phyloP scores from a whole-genome alignment of 92 coral and sea anemone species.

The Umimayanthus chanpuru region DNA sequence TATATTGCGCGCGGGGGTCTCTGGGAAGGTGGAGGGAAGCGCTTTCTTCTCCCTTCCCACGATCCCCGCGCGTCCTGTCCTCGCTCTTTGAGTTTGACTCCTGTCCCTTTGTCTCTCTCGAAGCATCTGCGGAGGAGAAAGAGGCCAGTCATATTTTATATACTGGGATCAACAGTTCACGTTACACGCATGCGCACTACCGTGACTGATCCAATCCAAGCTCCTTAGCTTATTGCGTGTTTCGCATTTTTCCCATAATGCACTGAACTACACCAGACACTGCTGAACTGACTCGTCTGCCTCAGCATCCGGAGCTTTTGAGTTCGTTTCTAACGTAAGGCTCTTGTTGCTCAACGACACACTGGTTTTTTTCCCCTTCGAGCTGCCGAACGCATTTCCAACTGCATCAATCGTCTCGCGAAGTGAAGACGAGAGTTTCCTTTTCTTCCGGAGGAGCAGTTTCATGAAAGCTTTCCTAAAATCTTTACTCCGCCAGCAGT shows the following conservation, averaged over 20 bases:
- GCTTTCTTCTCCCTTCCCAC: too few species aligned
- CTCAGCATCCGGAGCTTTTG: conserved; percentile 3
- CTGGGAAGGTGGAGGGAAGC: too few species aligned
- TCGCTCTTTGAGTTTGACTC: too few species aligned
- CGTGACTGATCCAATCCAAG: too few species aligned
- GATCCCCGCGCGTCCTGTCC: too few species aligned
- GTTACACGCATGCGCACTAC: too few species aligned
- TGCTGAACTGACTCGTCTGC: not conserved
- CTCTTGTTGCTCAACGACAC: not conserved
- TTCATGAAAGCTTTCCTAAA: conserved; percentile 79
- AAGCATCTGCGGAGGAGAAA: too few species aligned
- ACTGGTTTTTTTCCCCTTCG: not conserved
- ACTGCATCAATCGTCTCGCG: conserved; percentile 33
- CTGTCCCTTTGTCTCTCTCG: too few species aligned
- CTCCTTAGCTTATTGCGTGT: too few species aligned
- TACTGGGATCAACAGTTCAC: too few species aligned
- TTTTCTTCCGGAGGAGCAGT: conserved; percentile 52
- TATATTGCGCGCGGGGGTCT: too few species aligned
- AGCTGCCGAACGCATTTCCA: conserved; percentile 1
- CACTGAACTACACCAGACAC: not conserved
- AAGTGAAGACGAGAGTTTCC: conserved; percentile 50
- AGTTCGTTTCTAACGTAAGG: not conserved
- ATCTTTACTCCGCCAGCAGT: conserved; percentile 93
- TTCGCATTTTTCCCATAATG: not conserved
- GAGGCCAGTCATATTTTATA: too few species aligned